Conservation (phyloP, 2,797 vertebrate genomes). For the Spheniscus humboldti region DNA sequence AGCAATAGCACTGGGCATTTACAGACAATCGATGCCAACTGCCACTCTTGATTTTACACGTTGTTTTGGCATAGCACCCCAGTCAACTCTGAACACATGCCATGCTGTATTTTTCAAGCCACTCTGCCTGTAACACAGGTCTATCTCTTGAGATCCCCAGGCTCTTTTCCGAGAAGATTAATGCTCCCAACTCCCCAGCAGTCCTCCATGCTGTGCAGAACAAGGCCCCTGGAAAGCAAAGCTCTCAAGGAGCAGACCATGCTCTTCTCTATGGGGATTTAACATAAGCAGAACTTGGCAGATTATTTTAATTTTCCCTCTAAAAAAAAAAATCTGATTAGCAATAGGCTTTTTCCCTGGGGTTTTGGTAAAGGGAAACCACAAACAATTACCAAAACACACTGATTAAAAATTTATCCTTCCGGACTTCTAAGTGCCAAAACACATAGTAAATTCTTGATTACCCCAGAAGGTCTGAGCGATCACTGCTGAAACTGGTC, state of each 20-base stretch:
- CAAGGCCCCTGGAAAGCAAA: conserved; percentile 13
- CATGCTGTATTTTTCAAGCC: not conserved
- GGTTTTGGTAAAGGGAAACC: conserved; percentile 12
- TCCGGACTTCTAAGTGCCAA: not conserved
- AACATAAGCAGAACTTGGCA: not conserved
- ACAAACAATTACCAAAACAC: conserved; percentile 41
- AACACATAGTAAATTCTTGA: not conserved
- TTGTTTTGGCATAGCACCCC: not conserved
- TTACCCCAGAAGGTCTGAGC: not conserved
- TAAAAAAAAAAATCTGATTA: not conserved
- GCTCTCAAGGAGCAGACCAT: not conserved
- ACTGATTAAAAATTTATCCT: conserved; percentile 15
- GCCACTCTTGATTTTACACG: not conserved
- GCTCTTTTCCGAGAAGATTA: not conserved
- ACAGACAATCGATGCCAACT: not conserved
- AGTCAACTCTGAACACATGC: not conserved
- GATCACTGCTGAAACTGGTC: not conserved
- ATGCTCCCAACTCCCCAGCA: not conserved
- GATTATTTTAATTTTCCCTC: conserved; percentile 13
- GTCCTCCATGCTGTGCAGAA: not conserved
- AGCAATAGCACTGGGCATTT: not conserved
- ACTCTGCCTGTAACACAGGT: not conserved
- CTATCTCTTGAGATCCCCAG: not conserved
- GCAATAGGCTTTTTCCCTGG: not conserved
- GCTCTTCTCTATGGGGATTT: not conserved